A percentile compares a stretch with the other conserved stretches of the same genome.
Evolutionary conservation across 1,140 invertebrate genomes (phyloP).

Genomic region (Drosophila malerkotliana): DNA sequence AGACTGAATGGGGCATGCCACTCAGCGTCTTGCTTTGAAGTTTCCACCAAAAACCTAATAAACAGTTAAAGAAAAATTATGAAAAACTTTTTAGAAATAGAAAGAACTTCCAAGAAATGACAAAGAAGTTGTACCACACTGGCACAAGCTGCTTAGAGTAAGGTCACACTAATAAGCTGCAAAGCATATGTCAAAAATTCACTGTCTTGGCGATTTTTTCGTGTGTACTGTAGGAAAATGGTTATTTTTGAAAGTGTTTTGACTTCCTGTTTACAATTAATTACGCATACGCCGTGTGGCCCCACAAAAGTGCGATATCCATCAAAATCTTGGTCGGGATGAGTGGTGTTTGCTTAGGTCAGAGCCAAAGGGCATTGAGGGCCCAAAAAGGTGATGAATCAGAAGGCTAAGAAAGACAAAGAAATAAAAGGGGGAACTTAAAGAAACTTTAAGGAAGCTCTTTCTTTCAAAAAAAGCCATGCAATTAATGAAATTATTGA

Average conservation of each 20-base stretch:
- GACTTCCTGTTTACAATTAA: slow-evolving; percentile 51
- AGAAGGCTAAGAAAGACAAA: background rate
- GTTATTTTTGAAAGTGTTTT: slow-evolving; percentile 10
- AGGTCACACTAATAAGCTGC: too few relatives aligned
- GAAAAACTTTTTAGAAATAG: too few relatives aligned
- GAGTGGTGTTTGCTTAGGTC: slow-evolving; percentile 27
- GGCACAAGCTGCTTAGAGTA: too few relatives aligned
- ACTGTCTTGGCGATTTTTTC: background rate
- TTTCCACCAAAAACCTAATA: slow-evolving; percentile 5
- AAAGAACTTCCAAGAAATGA: too few relatives aligned
- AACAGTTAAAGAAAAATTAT: background rate
- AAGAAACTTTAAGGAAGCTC: background rate
- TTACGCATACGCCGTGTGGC: slow-evolving; percentile 52
- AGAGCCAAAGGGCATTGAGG: slow-evolving; percentile 6
- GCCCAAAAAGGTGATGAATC: slow-evolving; percentile 26
- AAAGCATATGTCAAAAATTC: too few relatives aligned
- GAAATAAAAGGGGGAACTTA: background rate
- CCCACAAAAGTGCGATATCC: slow-evolving; percentile 14
- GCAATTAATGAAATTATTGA: too few relatives aligned
- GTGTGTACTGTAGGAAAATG: background rate
- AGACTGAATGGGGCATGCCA: background rate
- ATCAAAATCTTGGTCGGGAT: background rate
- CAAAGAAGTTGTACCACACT: too few relatives aligned
- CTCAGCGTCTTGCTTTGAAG: slow-evolving; percentile 57
- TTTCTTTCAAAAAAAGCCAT: too few relatives aligned